A percentile compares a stretch with the other conserved stretches of the same genome.
These are phyloP conservation scores for Nyctereutes procyonoides DNA, from an alignment of 2,113 vertebrate genomes.

Conservation along the genomic window DNA sequence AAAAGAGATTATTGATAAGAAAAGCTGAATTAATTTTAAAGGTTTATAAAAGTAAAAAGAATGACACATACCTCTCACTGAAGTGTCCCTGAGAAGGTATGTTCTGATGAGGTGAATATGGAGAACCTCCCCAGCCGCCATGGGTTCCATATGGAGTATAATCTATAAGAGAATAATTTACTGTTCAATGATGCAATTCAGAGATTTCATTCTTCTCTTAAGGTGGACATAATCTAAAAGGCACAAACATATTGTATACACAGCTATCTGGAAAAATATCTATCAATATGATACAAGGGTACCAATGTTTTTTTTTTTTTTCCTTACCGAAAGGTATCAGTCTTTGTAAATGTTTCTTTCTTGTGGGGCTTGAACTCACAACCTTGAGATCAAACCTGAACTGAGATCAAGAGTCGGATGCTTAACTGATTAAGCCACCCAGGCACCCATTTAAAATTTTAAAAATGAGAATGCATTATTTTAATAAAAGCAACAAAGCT, in stretches of 20 bases:
- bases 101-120: constrained; percentile 94
- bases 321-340: neutral
- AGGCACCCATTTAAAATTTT: neutral
- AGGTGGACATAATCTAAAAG: neutral
- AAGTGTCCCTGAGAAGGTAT: constrained; percentile 97
- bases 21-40: neutral
- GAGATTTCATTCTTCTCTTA: neutral
- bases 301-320: neutral
- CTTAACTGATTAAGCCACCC: neutral
- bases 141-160: constrained; percentile 94
- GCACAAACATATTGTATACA: neutral
- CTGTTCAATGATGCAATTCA: neutral
- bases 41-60: constrained; percentile 17
- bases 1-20: neutral
- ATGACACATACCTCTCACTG: constrained; percentile 91
- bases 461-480: constrained; percentile 15
- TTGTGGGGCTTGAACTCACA: neutral
- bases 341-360: constrained; percentile 29
- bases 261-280: neutral
- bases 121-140: constrained; percentile 91
- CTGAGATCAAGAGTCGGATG: neutral
- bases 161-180: constrained; percentile 84
- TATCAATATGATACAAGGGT: neutral
- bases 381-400: neutral
- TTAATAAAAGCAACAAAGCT: constrained; percentile 10